Percentiles rank a stretch among this genome's conserved stretches.
Evolutionary conservation across 2,797 vertebrate species (phyloP).

Genomic region (Hypotaenidia okinawae): DNA sequence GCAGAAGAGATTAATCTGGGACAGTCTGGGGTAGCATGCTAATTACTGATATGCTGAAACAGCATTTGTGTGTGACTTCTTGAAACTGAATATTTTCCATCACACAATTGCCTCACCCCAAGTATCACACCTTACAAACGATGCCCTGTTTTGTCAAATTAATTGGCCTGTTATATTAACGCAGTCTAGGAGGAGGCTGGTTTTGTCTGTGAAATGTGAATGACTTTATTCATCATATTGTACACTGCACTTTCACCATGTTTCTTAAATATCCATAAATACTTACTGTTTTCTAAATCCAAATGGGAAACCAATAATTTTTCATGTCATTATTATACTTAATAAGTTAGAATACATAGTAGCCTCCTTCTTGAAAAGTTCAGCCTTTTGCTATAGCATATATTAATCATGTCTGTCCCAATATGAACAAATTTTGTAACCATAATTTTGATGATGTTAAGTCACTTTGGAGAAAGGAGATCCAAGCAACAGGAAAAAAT

Average conservation of each 20-base stretch:
- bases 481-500: neutral
- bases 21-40: constrained; percentile 55
- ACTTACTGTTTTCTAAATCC: neutral
- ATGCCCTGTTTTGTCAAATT: constrained; percentile 8
- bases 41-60: constrained; percentile 76
- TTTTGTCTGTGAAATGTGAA: neutral
- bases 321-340: neutral
- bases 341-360: neutral
- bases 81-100: constrained; percentile 47
- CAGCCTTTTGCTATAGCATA: neutral
- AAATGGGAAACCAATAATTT: neutral
- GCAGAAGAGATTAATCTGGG: constrained; percentile 74
- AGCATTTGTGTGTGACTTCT: constrained; percentile 37
- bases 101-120: neutral
- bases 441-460: neutral
- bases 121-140: constrained; percentile 20
- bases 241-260: neutral
- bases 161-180: neutral
- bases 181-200: neutral
- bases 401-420: neutral
- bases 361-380: neutral
- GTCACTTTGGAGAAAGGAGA: neutral
- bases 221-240: neutral
- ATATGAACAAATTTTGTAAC: neutral
- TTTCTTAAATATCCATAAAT: neutral